These are phyloP conservation scores for Agriopis leucophaearia DNA, from an alignment of 2,888 invertebrate genomes.

Conservation along the genomic window DNA sequence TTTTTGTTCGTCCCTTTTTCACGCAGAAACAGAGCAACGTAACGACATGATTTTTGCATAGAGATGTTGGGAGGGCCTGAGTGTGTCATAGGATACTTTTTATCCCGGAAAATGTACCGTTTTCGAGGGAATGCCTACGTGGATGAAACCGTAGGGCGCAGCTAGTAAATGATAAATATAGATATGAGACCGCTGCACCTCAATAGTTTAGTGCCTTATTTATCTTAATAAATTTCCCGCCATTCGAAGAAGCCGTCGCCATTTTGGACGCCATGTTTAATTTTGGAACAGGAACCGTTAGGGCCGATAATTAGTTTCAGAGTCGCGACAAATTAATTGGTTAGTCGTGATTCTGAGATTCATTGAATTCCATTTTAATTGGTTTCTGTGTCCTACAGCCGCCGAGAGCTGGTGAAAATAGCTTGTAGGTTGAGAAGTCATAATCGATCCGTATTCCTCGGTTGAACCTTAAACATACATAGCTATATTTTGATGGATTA, in stretches of 20 bases:
- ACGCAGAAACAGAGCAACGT: too few species aligned
- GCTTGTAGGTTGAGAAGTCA: conserved; percentile 17
- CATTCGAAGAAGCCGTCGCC: conserved; percentile 46
- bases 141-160: too few species aligned
- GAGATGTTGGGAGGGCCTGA: too few species aligned
- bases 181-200: conserved; percentile 2
- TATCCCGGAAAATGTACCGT: too few species aligned
- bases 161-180: not conserved
- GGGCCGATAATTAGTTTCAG: conserved; percentile 58
- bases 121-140: too few species aligned
- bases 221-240: conserved; percentile 41
- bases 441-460: not conserved
- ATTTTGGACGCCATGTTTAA: conserved; percentile 54
- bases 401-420: conserved; percentile 25
- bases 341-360: conserved; percentile 42
- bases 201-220: conserved; percentile 33
- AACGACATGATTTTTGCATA: too few species aligned
- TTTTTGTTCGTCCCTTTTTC: too few species aligned
- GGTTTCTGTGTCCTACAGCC: conserved; percentile 43
- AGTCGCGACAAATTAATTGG: conserved; percentile 48
- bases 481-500: not conserved
- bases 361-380: conserved; percentile 48
- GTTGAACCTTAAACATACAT: not conserved
- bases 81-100: too few species aligned
- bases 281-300: conserved; percentile 53